These are phyloP conservation scores for Cydia splendana DNA, from an alignment of 1,140 invertebrate genomes.

Conservation along the genomic window DNA sequence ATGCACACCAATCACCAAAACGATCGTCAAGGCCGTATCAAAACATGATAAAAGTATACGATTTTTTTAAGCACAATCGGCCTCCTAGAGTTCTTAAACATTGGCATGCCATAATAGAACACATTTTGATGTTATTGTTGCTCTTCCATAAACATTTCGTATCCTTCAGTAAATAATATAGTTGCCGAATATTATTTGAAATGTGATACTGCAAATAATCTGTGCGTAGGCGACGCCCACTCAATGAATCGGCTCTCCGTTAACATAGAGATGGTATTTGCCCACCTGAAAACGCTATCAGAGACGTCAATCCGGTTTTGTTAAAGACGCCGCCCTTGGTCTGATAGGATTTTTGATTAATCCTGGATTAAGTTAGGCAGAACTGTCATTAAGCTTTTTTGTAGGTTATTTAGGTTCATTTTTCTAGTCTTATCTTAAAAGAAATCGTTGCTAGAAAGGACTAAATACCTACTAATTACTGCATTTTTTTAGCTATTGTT, in stretches of 20 bases:
- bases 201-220: conserved; percentile 3
- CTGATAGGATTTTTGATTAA: conserved; percentile 7
- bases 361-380: not conserved
- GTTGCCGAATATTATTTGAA: not conserved
- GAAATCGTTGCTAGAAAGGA: not conserved
- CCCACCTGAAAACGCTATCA: conserved; percentile 23
- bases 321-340: not conserved
- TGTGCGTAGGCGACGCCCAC: not conserved
- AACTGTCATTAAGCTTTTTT: not conserved
- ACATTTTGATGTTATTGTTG: not conserved
- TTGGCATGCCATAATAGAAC: not conserved
- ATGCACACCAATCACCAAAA: too few relatives aligned
- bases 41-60: too few relatives aligned
- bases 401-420: not conserved
- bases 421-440: not conserved
- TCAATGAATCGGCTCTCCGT: conserved; percentile 28
- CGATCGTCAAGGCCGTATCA: too few relatives aligned
- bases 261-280: conserved; percentile 28
- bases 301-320: conserved; percentile 13
- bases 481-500: too few relatives aligned
- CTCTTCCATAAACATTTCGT: not conserved
- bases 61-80: too few relatives aligned
- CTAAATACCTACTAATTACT: not conserved
- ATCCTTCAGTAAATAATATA: not conserved
- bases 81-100: too few relatives aligned